Conservation (phyloP, 2,797 vertebrate species). For the Tiaroga cobitis region DNA sequence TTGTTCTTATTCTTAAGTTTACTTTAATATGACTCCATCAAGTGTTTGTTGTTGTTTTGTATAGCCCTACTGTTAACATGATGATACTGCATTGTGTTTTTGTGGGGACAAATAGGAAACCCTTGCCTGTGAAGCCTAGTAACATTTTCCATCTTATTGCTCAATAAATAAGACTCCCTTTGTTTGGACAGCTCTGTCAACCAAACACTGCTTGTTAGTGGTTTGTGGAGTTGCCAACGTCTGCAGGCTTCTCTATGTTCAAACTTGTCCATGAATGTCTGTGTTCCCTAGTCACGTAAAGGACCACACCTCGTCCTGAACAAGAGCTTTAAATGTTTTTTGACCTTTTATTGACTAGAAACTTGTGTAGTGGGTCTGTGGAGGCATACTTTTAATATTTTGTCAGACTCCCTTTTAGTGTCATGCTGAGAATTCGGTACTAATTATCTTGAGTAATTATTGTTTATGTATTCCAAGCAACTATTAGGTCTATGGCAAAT, state of each 20-base stretch:
- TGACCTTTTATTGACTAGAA: not conserved
- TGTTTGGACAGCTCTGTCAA: slow-evolving; percentile 41
- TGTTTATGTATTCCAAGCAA: not conserved
- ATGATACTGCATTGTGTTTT: not conserved
- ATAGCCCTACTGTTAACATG: not conserved
- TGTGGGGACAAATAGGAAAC: not conserved
- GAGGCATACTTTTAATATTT: not conserved
- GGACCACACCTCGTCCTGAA: slow-evolving; percentile 65
- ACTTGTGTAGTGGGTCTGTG: not conserved
- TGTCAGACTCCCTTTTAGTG: not conserved
- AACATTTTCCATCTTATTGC: slow-evolving; percentile 34
- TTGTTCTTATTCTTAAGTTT: not conserved
- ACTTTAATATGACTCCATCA: slow-evolving; percentile 1
- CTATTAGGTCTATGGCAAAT: not conserved
- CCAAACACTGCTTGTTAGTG: slow-evolving; percentile 37
- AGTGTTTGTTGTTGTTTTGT: not conserved
- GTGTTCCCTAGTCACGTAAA: not conserved
- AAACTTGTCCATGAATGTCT: slow-evolving; percentile 53
- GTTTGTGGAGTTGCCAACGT: not conserved
- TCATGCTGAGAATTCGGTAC: not conserved
- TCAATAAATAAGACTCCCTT: slow-evolving; percentile 33
- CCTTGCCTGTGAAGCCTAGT: not conserved
- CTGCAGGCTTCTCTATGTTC: slow-evolving; percentile 43
- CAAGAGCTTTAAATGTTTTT: slow-evolving; percentile 10
- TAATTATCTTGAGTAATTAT: slow-evolving; percentile 1